These are phyloP conservation scores for Cydia fagiglandana DNA, from an alignment of 1,140 invertebrate species.

Conservation along the genomic window DNA sequence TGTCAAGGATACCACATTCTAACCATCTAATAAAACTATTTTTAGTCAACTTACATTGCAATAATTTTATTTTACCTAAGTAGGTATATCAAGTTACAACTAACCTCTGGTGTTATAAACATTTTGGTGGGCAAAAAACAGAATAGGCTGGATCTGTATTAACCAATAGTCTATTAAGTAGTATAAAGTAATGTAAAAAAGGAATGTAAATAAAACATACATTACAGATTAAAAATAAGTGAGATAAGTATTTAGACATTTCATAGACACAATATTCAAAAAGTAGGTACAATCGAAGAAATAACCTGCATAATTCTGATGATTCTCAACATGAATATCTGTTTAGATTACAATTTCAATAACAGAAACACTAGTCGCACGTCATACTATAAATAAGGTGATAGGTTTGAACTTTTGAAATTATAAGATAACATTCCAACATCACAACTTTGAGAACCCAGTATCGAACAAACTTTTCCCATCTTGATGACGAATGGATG, in stretches of 20 bases:
- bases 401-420: not conserved
- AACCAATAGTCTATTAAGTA: not conserved
- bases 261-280: not conserved
- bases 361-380: not conserved
- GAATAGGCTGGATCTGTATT: not conserved
- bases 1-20: no score
- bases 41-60: no score
- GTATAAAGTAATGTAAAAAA: not conserved
- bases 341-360: no score
- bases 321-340: no score
- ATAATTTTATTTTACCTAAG: no score
- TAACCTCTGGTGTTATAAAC: not conserved
- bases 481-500: no score
- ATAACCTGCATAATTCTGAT: no score
- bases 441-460: not conserved
- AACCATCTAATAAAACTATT: no score
- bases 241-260: not conserved
- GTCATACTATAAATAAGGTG: not conserved
- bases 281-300: no score
- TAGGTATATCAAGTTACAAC: no score
- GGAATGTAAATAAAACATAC: conserved; percentile 9
- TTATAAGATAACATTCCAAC: not conserved
- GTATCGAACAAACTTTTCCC: not conserved
- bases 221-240: not conserved
- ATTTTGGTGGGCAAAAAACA: not conserved